Base-by-base conservation (phyloP, 2,797 vertebrate genomes). In the Acanthurus lineatus region DNA sequence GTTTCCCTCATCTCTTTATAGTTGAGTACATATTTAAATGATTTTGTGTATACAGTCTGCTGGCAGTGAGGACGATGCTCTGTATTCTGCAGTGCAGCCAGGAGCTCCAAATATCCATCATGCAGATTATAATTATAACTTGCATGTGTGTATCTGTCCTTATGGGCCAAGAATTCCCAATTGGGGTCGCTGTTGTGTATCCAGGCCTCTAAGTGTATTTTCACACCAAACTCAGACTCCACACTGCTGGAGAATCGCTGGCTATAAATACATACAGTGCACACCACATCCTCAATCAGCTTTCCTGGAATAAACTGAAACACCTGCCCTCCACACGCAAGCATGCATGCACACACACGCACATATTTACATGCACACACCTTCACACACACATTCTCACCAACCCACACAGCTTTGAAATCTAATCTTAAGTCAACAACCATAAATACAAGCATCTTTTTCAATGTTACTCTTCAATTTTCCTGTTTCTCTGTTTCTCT, bases 221-320 rank as follows among this genome's bases (percentile, higher is more conserved):
- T 82, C 81, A 81, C 66, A 69, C 73, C 51, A 10, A 56, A 79
- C 65, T 70, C 73, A 25, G 69, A 45, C 67, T 77, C 75, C 67
- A 60, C 44, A 61, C 77, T 58, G 69, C 63, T 78, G 77, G 65
- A 89, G 78, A 87, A 63, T 68, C 76, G 75, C 63, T 48, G 47
- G 17, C 77, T 92, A 91, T 84, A 92, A 91, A 89, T 89, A 91
- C 62, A 75, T 20, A 7, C 61, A 22, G 51, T 65, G 74, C 73
- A 80, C 69, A 77, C 53, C 19, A 40, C 7, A 45, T 72, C 66
- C 82, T 85, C 70, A 70, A 73, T 70, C 68, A 77, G 73, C 75
- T 68, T 88, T 84, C 86, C 86, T 83, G 80, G 90, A 91, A 91
- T 77, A 84, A 86, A 77, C 72, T 74, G 48, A 84, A 82, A 79